Evolutionary conservation across 2,113 vertebrate species (phyloP).

Genomic region (Eurystomus gularis): DNA sequence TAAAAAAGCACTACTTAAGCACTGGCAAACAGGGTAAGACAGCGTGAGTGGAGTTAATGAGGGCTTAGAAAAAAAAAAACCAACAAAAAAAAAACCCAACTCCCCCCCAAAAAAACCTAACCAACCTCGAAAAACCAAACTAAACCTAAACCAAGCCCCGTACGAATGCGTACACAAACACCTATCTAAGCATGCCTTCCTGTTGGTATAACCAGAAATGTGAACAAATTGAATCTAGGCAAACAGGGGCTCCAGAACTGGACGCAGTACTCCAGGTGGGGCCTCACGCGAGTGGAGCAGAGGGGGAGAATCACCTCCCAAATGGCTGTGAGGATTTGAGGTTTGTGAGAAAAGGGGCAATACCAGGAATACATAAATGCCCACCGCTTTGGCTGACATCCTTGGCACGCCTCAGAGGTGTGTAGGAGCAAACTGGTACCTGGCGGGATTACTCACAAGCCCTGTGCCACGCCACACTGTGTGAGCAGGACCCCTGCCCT

Average conservation of each 20-base stretch:
- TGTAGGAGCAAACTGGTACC: neutral
- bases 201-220: neutral
- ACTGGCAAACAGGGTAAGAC: slow-evolving; percentile 82
- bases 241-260: too few species aligned
- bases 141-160: neutral
- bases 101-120: neutral
- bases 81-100: neutral
- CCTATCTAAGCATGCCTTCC: neutral
- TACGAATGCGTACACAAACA: neutral
- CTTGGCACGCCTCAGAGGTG: neutral
- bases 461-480: neutral
- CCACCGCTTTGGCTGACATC: neutral
- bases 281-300: too few species aligned
- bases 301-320: too few species aligned
- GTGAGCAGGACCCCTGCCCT: neutral
- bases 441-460: too few species aligned
- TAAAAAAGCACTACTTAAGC: slow-evolving; percentile 84
- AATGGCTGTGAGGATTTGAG: neutral
- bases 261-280: too few species aligned
- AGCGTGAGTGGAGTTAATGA: slow-evolving; percentile 97
- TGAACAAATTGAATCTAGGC: neutral
- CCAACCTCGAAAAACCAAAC: neutral
- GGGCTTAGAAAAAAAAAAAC: slow-evolving; percentile 78
- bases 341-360: too few species aligned
- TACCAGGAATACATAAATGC: neutral